Evolutionary conservation across 2,113 vertebrate genomes (phyloP).

Genomic region (Thamnaconus septentrionalis): DNA sequence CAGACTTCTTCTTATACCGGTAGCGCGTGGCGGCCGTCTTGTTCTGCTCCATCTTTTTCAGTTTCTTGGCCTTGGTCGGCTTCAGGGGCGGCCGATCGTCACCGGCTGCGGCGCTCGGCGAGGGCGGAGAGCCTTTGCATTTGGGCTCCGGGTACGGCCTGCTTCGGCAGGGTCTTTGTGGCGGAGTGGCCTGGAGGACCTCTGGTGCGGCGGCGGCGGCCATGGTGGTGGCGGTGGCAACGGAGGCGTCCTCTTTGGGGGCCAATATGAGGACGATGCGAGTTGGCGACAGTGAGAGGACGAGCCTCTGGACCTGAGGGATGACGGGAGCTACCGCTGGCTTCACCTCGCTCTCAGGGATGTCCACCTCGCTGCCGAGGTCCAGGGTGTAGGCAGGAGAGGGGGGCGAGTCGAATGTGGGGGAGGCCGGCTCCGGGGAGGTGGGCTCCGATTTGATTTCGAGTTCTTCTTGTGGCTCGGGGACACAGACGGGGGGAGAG

Average conservation of each 20-base stretch:
- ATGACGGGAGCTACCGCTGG: constrained; percentile 32
- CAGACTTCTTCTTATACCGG: constrained; percentile 87
- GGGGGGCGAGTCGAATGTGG: constrained; percentile 33
- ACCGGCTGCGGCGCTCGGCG: constrained; percentile 6
- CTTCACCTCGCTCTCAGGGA: constrained; percentile 62
- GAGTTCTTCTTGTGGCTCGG: constrained; percentile 68
- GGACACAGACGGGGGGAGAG: constrained; percentile 36
- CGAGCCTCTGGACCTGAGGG: constrained; percentile 57
- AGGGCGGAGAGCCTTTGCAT: constrained; percentile 69
- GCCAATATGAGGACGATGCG: constrained; percentile 69
- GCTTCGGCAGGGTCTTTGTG: constrained; percentile 37
- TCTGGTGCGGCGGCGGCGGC: constrained; percentile 13
- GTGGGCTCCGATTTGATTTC: constrained; percentile 73
- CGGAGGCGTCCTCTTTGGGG: constrained; percentile 49
- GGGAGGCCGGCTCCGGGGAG: constrained; percentile 49
- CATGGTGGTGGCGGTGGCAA: constrained; percentile 21
- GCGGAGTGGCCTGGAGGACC: constrained; percentile 11
- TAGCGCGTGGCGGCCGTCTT: constrained; percentile 92
- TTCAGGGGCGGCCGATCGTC: constrained; percentile 26
- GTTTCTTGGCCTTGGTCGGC: constrained; percentile 78
- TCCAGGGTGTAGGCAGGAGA: constrained; percentile 70
- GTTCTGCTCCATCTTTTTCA: constrained; percentile 96
- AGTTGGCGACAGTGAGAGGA: constrained; percentile 68
- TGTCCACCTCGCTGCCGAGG: constrained; percentile 76
- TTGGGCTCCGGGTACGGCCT: constrained; percentile 61